Percentiles rank a stretch among this genome's conserved stretches.
Conservation (phyloP, 2,888 invertebrate species). For the Andrena flavipes region DNA sequence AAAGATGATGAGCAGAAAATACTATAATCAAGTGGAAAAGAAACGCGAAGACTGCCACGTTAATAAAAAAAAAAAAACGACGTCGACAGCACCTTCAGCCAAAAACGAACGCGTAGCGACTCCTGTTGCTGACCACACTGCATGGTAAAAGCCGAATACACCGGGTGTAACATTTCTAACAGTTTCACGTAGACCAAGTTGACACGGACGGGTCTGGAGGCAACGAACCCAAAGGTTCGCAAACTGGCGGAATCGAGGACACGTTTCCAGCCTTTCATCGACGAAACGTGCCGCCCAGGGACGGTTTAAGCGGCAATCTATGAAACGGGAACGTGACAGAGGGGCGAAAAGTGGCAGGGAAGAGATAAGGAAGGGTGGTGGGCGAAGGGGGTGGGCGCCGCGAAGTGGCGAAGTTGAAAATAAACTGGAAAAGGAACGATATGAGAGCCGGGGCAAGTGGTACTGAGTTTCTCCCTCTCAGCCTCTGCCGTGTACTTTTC, state of each 20-base stretch:
- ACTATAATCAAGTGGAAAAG: too few relatives aligned
- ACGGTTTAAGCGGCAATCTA: slow-evolving; percentile 28
- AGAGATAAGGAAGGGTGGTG: slow-evolving; percentile 24
- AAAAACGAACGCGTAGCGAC: too few relatives aligned
- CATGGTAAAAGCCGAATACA: too few relatives aligned
- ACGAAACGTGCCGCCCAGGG: slow-evolving; percentile 3
- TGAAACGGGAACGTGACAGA: slow-evolving; percentile 36
- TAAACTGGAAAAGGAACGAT: slow-evolving; percentile 38
- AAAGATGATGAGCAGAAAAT: too few relatives aligned
- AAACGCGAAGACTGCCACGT: too few relatives aligned
- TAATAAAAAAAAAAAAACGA: too few relatives aligned
- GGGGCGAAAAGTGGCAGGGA: slow-evolving; percentile 36
- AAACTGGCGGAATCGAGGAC: background rate
- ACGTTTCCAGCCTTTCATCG: slow-evolving; percentile 16
- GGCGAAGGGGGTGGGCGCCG: slow-evolving; percentile 27
- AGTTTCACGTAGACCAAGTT: background rate
- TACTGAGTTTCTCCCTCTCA: slow-evolving; percentile 36
- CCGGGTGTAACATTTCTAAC: background rate
- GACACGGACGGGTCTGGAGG: background rate
- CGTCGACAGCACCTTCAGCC: too few relatives aligned
- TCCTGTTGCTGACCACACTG: too few relatives aligned
- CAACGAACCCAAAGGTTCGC: background rate
- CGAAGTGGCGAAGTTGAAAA: slow-evolving; percentile 44
- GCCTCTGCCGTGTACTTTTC: slow-evolving; percentile 40
- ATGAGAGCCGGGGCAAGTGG: slow-evolving; percentile 35